Evolutionary conservation across 2,888 invertebrate genomes (phyloP), one percentile per base, ranked within the genome.

Genomic region (Ormia ochracea): DNA sequence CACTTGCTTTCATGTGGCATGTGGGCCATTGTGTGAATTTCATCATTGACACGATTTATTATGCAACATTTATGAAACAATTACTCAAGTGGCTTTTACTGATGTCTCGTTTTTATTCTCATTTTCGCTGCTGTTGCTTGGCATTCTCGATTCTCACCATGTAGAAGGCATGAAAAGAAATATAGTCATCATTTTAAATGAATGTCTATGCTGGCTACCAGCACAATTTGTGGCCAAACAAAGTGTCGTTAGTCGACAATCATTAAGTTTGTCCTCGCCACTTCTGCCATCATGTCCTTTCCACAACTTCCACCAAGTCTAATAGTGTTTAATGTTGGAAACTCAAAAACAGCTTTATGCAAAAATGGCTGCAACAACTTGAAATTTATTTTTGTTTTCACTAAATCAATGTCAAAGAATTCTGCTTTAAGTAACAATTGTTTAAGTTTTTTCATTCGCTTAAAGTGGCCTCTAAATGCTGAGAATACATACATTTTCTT

Each of bases 11-110:
- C 70, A 9, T 33, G 28, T 10, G 63, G 33, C 56, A 63, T 74
- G 63, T 33, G 50, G 63, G 69, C 23, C 26, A 23, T 63, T 65
- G 36, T 63, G 41, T 33, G 68, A 76, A 69, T 81, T 68, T 73
- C 70, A 80, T 76, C 82, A 78, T 76, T 80, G 76, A 80, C 80
- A 83, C 73, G 78, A 83, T 82, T 83, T 83, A 82, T 82, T 80
- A 78, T 75, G 78, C 82, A 80, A 81, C 82, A 80, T 82, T 83
- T 82, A 82, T 80, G 81, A 81, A 83, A 80, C 83, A 83, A 82
- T 82, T 82, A 81, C 76, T 81, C 78, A 82, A 82, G 72, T 75
- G 58, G 45, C 63, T 43, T 59, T 56, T 54, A 63, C 23, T 63
- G 31, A 36, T 61, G 72, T 10, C 58, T 38, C 28, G 58, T 38